phyloP scores from a whole-genome alignment of 2,797 vertebrate genomes.

The Nothura maculosa region DNA sequence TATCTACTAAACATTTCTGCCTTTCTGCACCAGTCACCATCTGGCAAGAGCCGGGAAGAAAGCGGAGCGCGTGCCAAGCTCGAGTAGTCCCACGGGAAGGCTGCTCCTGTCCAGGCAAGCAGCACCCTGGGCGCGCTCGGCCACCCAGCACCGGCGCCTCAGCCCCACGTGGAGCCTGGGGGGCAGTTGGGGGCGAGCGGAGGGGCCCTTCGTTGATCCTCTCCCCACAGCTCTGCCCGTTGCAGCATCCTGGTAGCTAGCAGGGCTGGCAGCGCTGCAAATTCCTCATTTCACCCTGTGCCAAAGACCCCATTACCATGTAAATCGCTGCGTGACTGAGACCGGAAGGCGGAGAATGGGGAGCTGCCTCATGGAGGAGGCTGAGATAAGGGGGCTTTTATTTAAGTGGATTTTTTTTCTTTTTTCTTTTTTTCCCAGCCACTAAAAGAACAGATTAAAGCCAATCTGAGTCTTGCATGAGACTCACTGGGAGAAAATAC shows the following conservation, averaged over 20 bases:
- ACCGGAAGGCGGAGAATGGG: not conserved
- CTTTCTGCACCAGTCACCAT: constrained; percentile 77
- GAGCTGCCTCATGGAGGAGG: not conserved
- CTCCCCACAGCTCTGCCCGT: fast-evolving
- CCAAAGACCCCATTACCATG: constrained; percentile 17
- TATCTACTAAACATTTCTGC: constrained; percentile 77
- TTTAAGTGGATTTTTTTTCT: not conserved
- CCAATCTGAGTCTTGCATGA: not conserved
- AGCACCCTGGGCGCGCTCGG: fast-evolving
- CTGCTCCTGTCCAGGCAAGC: fast-evolving
- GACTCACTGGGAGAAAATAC: not conserved
- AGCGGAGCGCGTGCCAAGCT: not conserved
- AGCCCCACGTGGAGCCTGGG: not conserved
- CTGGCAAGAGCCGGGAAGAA: constrained; percentile 56
- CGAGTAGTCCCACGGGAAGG: not conserved
- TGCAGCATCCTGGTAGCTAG: not conserved
- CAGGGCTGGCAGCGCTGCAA: not conserved
- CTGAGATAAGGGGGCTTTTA: not conserved
- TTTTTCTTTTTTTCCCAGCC: not conserved
- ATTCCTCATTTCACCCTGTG: not conserved
- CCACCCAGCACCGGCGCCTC: not conserved
- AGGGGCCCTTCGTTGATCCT: not conserved
- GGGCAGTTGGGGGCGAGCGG: not conserved
- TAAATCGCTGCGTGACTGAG: not conserved
- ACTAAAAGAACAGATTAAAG: not conserved